Evolutionary conservation across 2,797 vertebrate species (phyloP).

Genomic region (Scolopax bukidnonensis): DNA sequence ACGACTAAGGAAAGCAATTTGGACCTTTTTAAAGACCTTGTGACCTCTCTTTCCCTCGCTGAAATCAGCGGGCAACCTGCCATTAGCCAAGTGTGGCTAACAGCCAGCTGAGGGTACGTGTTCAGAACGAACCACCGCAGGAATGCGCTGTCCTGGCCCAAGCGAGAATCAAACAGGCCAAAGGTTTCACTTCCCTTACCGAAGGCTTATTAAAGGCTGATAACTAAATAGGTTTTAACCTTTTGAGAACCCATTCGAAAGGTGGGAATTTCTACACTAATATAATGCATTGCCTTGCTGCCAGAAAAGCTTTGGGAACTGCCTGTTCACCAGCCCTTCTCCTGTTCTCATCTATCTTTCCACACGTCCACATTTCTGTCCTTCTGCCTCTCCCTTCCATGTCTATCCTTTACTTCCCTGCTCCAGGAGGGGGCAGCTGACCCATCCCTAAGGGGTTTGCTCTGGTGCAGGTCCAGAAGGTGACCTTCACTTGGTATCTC

Average conservation of each 20-base stretch:
- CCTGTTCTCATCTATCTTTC: neutral
- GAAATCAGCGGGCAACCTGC: neutral
- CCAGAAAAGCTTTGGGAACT: neutral
- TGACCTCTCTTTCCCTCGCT: neutral
- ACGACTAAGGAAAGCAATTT: neutral
- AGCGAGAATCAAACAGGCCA: rapidly evolving
- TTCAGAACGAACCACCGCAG: neutral
- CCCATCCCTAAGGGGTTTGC: neutral
- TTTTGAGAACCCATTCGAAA: neutral
- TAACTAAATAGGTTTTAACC: neutral
- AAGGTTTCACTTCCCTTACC: neutral
- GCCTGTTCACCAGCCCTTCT: neutral
- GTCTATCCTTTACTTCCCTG: neutral
- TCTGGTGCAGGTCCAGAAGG: neutral
- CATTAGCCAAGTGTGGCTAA: neutral
- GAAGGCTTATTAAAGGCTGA: neutral
- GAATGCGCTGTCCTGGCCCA: neutral
- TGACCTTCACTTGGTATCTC: neutral
- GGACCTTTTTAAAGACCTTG: neutral
- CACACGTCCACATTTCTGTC: neutral
- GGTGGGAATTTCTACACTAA: neutral
- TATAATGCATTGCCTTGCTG: neutral
- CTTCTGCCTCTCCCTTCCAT: neutral
- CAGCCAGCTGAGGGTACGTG: neutral
- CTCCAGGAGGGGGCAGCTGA: neutral